A percentile compares a stretch with the other conserved stretches of the same genome.
phyloP scores from a whole-genome alignment of 2,797 vertebrate genomes.

The Liparis tanakae region DNA sequence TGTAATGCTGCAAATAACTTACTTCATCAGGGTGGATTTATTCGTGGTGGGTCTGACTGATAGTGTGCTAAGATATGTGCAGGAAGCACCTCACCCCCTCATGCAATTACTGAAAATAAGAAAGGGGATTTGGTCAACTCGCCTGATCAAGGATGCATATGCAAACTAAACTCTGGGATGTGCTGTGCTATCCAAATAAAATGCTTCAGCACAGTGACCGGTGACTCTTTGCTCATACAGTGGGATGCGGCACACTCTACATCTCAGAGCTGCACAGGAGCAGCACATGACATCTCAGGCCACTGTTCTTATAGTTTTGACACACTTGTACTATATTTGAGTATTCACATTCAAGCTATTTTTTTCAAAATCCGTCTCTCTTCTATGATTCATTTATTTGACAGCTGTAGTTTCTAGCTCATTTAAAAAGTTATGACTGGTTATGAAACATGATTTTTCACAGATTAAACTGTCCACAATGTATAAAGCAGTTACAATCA shows the following conservation, averaged over 20 bases:
- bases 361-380: background rate
- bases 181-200: slow-evolving; percentile 4
- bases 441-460: background rate
- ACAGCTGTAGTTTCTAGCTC: background rate
- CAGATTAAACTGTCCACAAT: background rate
- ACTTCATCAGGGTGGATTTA: slow-evolving; percentile 1
- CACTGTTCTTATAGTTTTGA: background rate
- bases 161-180: slow-evolving; percentile 14
- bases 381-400: background rate
- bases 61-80: slow-evolving; percentile 46
- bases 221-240: background rate
- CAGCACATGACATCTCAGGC: background rate
- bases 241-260: background rate
- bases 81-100: slow-evolving; percentile 13
- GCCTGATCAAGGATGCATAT: slow-evolving; percentile 45
- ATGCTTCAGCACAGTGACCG: slow-evolving; percentile 2
- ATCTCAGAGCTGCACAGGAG: background rate
- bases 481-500: background rate
- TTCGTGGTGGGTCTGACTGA: background rate
- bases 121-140: slow-evolving; percentile 31
- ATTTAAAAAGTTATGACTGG: background rate
- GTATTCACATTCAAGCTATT: background rate
- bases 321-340: background rate
- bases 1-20: background rate
- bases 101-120: slow-evolving; percentile 25